These are phyloP conservation scores for Brenthis ino DNA, from an alignment of 2,888 invertebrate genomes.

Conservation along the genomic window DNA sequence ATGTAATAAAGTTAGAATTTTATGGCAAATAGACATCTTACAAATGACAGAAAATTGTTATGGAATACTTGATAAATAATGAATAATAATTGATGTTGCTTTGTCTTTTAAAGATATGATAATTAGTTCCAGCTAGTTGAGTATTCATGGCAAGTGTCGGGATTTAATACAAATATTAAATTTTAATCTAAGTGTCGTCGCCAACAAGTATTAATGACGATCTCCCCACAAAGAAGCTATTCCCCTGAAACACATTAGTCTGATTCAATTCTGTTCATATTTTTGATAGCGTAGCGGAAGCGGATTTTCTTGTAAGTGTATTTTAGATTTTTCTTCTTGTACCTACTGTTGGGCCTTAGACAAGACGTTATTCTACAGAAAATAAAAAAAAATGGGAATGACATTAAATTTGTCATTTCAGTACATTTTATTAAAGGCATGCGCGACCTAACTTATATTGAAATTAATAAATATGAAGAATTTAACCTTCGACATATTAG, in stretches of 20 bases:
- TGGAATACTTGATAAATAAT: background rate
- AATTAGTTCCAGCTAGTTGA: slow-evolving; percentile 45
- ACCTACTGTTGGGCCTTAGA: background rate
- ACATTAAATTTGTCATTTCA: too few species aligned
- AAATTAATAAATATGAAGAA: too few species aligned
- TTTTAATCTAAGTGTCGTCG: slow-evolving; percentile 72
- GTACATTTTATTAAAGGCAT: too few species aligned
- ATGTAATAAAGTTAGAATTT: background rate
- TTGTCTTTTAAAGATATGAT: slow-evolving; percentile 26
- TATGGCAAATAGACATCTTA: slow-evolving; percentile 5
- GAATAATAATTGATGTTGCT: slow-evolving; percentile 1
- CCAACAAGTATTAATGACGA: slow-evolving; percentile 74
- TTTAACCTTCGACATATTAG: too few species aligned
- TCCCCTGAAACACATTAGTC: slow-evolving; percentile 76
- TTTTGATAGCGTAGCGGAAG: slow-evolving; percentile 42
- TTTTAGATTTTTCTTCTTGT: background rate
- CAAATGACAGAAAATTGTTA: background rate
- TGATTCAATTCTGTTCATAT: slow-evolving; percentile 38
- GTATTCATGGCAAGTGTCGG: slow-evolving; percentile 61
- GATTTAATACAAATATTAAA: slow-evolving; percentile 75
- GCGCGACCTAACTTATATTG: too few species aligned
- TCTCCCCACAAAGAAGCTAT: slow-evolving; percentile 72
- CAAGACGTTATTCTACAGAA: background rate
- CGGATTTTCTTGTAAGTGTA: slow-evolving; percentile 17
- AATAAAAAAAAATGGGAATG: too few species aligned